These are phyloP conservation scores for Syngnathus rostellatus DNA, from an alignment of 2,797 vertebrate genomes.

Conservation along the genomic window DNA sequence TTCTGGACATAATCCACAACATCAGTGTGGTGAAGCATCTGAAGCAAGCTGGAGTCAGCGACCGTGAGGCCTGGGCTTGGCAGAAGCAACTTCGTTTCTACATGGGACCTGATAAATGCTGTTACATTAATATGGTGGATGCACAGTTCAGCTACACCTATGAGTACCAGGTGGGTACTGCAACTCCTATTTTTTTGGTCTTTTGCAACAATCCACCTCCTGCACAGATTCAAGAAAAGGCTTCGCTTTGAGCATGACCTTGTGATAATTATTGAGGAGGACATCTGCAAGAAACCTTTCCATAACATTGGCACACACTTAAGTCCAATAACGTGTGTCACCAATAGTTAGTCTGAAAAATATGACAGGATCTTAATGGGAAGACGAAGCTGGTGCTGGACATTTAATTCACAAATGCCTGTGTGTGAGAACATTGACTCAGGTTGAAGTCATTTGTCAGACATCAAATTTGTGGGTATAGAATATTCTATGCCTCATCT, in stretches of 20 bases:
- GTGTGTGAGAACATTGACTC: neutral
- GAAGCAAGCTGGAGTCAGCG: slow-evolving; percentile 69
- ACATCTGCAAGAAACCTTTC: neutral
- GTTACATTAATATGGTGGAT: slow-evolving; percentile 88
- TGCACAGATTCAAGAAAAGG: neutral
- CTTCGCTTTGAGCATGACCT: neutral
- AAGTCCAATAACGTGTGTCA: neutral
- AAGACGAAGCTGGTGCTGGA: neutral
- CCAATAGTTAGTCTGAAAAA: neutral
- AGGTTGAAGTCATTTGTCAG: neutral
- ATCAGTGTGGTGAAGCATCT: slow-evolving; percentile 89
- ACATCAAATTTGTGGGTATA: neutral
- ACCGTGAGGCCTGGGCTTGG: slow-evolving; percentile 83
- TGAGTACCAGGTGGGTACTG: slow-evolving; percentile 83
- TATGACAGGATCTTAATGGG: neutral
- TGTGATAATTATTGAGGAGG: neutral
- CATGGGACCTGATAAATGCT: slow-evolving; percentile 75
- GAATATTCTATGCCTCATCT: neutral
- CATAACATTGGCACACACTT: neutral
- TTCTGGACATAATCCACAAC: slow-evolving; percentile 94
- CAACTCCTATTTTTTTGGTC: neutral
- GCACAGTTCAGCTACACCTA: slow-evolving; percentile 90
- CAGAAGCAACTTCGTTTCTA: slow-evolving; percentile 92
- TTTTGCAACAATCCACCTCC: neutral
- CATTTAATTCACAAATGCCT: neutral